Evolutionary conservation across 2,888 invertebrate genomes (phyloP).

Genomic region (Tillus elongatus): DNA sequence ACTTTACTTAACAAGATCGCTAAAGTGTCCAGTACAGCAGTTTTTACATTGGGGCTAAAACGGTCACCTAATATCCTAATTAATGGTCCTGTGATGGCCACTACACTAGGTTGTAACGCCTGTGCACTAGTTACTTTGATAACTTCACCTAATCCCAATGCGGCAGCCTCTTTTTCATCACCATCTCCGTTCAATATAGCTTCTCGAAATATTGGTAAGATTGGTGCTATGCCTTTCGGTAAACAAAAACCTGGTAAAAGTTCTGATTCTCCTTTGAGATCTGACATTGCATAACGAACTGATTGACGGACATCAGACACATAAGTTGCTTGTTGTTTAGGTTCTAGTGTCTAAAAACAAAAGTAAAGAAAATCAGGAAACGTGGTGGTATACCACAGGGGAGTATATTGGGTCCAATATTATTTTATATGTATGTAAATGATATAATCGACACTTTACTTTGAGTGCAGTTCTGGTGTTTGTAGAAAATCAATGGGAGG

Average conservation of each 20-base stretch:
- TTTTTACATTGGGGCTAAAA: slow-evolving; percentile 89
- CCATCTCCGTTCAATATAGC: slow-evolving; percentile 91
- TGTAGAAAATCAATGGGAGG: too few species aligned
- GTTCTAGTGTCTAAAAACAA: slow-evolving; percentile 58
- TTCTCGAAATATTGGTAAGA: slow-evolving; percentile 91
- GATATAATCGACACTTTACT: too few species aligned
- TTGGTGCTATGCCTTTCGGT: slow-evolving; percentile 83
- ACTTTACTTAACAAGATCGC: slow-evolving; percentile 87
- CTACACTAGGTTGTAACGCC: slow-evolving; percentile 89
- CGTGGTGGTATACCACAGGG: too few species aligned
- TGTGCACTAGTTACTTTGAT: slow-evolving; percentile 76
- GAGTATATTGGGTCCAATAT: too few species aligned
- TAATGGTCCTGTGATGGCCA: slow-evolving; percentile 94
- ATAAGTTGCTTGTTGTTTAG: slow-evolving; percentile 75
- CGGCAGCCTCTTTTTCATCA: slow-evolving; percentile 92
- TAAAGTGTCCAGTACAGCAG: slow-evolving; percentile 89
- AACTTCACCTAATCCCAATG: slow-evolving; percentile 73
- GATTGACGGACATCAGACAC: slow-evolving; percentile 88
- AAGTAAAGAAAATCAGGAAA: slow-evolving; percentile 15
- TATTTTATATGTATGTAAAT: too few species aligned
- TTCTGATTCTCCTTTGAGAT: slow-evolving; percentile 62
- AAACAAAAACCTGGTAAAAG: slow-evolving; percentile 87
- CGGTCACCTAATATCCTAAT: slow-evolving; percentile 95
- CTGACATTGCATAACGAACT: slow-evolving; percentile 80
- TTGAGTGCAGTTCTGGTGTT: too few species aligned